Evolutionary conservation across 2,113 vertebrate species (phyloP), one percentile per base, ranked within the genome.

Genomic region (Panurus biarmicus): DNA sequence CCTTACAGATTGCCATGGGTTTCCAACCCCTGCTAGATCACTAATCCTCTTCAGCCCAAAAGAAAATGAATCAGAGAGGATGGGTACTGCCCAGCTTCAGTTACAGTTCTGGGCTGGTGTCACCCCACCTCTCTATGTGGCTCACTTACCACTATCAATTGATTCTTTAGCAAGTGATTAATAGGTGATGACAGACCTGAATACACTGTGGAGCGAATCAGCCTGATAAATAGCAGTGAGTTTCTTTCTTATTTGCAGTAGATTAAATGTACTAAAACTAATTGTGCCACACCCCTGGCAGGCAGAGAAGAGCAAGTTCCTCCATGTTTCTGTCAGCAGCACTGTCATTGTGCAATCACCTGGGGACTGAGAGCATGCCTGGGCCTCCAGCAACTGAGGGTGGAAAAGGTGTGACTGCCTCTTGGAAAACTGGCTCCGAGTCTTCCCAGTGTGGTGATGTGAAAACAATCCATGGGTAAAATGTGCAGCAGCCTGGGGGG

Each of bases 61-160:
- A 44, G 26, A 35, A 71, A 60, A 51, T 6, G 3, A 69, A 19
- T 47, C 45, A 44, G 4, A 14, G 45, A 22, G 15, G 19, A 29
- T 35, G 16, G 14, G 20, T 38, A 7, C 20, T 36, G 28, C 50
- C n/a, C 28, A 33, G 28, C n/a, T 73, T 53, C 50, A n/a, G 21
- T 42, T 64, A 14, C 48, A 48, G 14, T 58, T 35, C 33, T 72
- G 40, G 31, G 40, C 36, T 10, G 18, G 17, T 73, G 48, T 50
- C 24, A 64, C 44, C 29, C 20, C 3, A 13, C 35, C 10, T 29
- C 24, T 64, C 1, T 0, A 7, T 86, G 11, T 4, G 3, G 6
- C 29, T 84, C 38, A 35, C 18, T 80, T 53, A 53, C 35, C 33
- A 10, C 50, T 28, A 11, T 35, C 42, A 45, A 6, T 29, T 50